phyloP scores from a whole-genome alignment of 2,797 vertebrate species.

The Eospalax fontanierii region DNA sequence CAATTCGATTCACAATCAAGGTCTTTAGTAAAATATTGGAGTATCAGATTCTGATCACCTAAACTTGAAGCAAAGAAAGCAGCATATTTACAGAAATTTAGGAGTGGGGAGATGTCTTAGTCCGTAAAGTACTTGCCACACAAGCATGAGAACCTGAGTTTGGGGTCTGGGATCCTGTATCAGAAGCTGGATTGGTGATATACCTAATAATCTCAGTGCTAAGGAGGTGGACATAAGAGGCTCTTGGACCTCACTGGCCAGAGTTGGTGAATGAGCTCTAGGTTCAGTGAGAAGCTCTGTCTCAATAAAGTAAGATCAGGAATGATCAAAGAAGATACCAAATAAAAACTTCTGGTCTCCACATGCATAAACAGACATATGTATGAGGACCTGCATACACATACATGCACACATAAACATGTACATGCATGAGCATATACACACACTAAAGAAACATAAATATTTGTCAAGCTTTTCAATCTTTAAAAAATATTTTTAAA shows the following conservation, averaged over 20 bases:
- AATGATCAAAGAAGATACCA: background rate
- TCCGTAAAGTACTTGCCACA: background rate
- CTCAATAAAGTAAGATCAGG: background rate
- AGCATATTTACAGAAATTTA: background rate
- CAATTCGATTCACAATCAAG: background rate
- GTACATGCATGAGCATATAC: too few relatives aligned
- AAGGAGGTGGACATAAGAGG: too few relatives aligned
- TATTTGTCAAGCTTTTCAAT: too few relatives aligned
- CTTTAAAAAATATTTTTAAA: too few relatives aligned
- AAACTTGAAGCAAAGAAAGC: background rate
- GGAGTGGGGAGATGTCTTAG: background rate
- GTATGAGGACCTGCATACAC: too few relatives aligned
- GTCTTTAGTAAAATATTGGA: background rate
- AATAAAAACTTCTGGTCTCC: background rate
- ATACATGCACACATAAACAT: background rate
- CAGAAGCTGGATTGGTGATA: too few relatives aligned
- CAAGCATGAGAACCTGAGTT: background rate
- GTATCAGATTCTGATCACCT: background rate
- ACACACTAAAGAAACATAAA: too few relatives aligned
- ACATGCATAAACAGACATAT: background rate
- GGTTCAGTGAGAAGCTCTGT: background rate
- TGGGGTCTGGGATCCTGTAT: background rate
- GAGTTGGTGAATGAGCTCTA: too few relatives aligned
- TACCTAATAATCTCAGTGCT: too few relatives aligned
- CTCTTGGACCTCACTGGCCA: too few relatives aligned